Evolutionary conservation across 1,140 invertebrate genomes (phyloP), one percentile per base, ranked within the genome.

Genomic region (Homalodisca vitripennis): DNA sequence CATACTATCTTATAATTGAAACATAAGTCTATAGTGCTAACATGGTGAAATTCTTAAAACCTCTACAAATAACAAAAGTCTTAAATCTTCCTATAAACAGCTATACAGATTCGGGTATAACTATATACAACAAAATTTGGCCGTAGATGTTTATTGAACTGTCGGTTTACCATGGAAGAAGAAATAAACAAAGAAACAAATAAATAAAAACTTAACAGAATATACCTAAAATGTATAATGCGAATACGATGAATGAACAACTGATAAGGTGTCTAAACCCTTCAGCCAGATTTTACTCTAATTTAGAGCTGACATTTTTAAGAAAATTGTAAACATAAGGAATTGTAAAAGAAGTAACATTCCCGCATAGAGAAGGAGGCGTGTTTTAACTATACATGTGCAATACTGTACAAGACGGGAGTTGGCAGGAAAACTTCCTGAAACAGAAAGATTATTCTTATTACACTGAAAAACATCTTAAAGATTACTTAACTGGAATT

Each of bases 321-420:
- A 41, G 6, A 41, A 41, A 41, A 41, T 41, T 41, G 34, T 6
- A 17, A 10, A 17, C 6, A 41, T 10, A n/a, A 60, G 24, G 14
- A 41, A 41, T 17, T 60, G 13, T 22, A 60, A 60, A 26, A 27
- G 55, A 60, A 60, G 55, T 6, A 60, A 60, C 55, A 60, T 24
- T 60, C 55, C 55, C 29, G 24, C 12, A 27, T 13, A 60, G 27
- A 24, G 55, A 60, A 60, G 6, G 6, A 41, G 6, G 34, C 6
- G 6, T 41, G 55, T 60, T 53, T 53, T 13, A 27, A 10, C 17
- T 41, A 10, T 10, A 41, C 27, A 60, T 60, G 55, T 60, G 55
- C 55, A 60, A 60, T 60, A 60, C 55, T 60, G 55, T 60, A 60
- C 55, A 60, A 60, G 55, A 60, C 22, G 55, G 55, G 55, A 12